Percentiles rank a stretch among this genome's conserved stretches.
Conservation (phyloP, 1,140 invertebrate species). For the Pseudomyrmex concolor region DNA sequence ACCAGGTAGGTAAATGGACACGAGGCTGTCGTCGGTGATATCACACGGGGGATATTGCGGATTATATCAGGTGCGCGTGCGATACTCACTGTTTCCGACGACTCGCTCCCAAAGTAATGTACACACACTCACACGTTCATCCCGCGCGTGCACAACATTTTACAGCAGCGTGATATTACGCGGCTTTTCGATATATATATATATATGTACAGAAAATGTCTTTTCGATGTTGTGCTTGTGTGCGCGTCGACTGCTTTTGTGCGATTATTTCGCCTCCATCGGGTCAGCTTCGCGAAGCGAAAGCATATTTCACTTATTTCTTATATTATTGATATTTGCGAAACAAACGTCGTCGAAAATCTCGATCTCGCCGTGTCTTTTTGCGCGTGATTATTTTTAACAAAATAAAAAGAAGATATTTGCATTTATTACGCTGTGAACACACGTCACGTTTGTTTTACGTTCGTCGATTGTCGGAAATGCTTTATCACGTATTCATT, state of each 20-base stretch:
- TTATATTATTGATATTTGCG: too few species aligned
- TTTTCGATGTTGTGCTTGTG: slow-evolving; percentile 28
- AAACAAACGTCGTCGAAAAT: too few species aligned
- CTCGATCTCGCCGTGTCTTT: too few species aligned
- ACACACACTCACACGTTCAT: neutral
- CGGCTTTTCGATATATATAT: slow-evolving; percentile 49
- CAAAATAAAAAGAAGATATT: too few species aligned
- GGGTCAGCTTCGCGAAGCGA: too few species aligned
- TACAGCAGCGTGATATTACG: slow-evolving; percentile 62
- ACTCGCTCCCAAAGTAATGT: slow-evolving; percentile 65
- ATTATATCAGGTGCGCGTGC: slow-evolving; percentile 67
- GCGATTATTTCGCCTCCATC: slow-evolving; percentile 35
- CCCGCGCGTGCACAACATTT: neutral
- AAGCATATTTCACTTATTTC: too few species aligned
- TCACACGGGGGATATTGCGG: slow-evolving; percentile 71
- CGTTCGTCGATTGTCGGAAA: too few species aligned
- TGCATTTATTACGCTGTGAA: too few species aligned
- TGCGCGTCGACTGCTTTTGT: neutral
- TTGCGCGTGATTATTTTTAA: too few species aligned
- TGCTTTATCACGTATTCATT: too few species aligned
- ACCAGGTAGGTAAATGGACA: slow-evolving; percentile 58
- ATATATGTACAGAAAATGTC: slow-evolving; percentile 9
- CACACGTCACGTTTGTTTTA: too few species aligned
- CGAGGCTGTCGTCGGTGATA: slow-evolving; percentile 50
- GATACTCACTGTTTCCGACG: slow-evolving; percentile 63